These are phyloP conservation scores for Esox masquinongy DNA, from an alignment of 2,797 vertebrate species.

Conservation along the genomic window DNA sequence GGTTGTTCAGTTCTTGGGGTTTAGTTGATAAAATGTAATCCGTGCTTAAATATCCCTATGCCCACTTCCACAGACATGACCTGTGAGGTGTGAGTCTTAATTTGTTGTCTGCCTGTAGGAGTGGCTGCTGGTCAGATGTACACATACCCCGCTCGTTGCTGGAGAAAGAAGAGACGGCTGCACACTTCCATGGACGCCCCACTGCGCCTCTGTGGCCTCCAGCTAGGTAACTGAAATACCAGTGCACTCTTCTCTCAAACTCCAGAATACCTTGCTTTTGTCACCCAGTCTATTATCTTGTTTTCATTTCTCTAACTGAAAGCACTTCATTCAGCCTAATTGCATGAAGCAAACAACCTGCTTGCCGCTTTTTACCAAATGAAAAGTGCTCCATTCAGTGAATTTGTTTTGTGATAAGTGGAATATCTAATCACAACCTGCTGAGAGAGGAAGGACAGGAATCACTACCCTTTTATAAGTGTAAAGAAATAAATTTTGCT, in stretches of 20 bases:
- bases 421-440: slow-evolving; percentile 72
- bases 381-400: slow-evolving; percentile 61
- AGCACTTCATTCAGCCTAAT: slow-evolving; percentile 44
- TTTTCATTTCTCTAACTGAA: slow-evolving; percentile 58
- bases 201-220: slow-evolving; percentile 89
- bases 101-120: slow-evolving; percentile 60
- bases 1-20: neutral
- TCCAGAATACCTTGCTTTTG: neutral
- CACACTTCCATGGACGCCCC: slow-evolving; percentile 89
- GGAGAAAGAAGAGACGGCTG: slow-evolving; percentile 95
- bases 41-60: no score
- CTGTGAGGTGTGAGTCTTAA: neutral
- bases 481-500: slow-evolving; percentile 64
- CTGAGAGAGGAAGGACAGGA: slow-evolving; percentile 60
- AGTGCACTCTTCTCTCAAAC: neutral
- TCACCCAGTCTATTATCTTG: slow-evolving; percentile 41
- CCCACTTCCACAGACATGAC: no score
- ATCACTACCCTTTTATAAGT: slow-evolving; percentile 69
- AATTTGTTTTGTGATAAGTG: slow-evolving; percentile 70
- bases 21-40: no score
- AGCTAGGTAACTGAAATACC: slow-evolving; percentile 80
- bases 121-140: slow-evolving; percentile 91
- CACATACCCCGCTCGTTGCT: slow-evolving; percentile 94
- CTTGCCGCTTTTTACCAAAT: slow-evolving; percentile 58
- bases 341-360: slow-evolving; percentile 40